Evolutionary conservation across 1,140 invertebrate genomes (phyloP).

Genomic region (Sycobia sp.): DNA sequence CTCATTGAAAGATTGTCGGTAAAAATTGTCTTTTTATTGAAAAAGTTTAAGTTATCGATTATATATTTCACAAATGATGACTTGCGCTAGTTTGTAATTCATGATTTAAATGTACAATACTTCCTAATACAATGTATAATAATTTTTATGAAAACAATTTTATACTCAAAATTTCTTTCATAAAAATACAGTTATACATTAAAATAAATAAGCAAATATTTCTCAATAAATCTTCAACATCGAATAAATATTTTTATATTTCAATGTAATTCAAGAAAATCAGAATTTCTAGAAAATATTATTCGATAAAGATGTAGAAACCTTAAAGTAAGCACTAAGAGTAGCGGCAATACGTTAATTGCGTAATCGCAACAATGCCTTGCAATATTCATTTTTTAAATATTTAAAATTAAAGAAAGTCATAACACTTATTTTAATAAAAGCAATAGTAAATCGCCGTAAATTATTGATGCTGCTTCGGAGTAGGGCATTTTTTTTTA

Average conservation of each 20-base stretch:
- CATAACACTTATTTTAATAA: constrained; percentile 5
- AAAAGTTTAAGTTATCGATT: too few species aligned
- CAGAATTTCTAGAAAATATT: too few species aligned
- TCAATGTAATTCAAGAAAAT: too few species aligned
- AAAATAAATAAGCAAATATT: too few species aligned
- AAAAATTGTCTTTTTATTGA: too few species aligned
- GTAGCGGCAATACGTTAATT: constrained; percentile 35
- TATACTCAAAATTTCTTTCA: too few species aligned
- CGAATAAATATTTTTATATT: too few species aligned
- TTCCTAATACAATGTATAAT: background rate
- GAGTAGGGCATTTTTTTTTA: constrained; percentile 6
- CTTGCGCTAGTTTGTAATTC: too few species aligned
- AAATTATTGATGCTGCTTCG: constrained; percentile 11
- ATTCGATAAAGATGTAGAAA: constrained; percentile 1
- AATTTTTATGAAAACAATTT: background rate
- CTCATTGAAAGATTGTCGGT: too few species aligned
- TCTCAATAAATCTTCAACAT: too few species aligned
- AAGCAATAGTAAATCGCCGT: background rate
- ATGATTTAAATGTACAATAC: background rate
- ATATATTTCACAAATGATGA: too few species aligned
- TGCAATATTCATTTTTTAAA: background rate
- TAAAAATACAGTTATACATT: too few species aligned
- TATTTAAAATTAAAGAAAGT: constrained; percentile 7
- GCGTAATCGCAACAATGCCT: background rate
- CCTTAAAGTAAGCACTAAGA: constrained; percentile 36